Percentiles rank a stretch among this genome's conserved stretches.
Conservation (phyloP, 2,888 invertebrate genomes). For the Nephrotoma flavescens region DNA sequence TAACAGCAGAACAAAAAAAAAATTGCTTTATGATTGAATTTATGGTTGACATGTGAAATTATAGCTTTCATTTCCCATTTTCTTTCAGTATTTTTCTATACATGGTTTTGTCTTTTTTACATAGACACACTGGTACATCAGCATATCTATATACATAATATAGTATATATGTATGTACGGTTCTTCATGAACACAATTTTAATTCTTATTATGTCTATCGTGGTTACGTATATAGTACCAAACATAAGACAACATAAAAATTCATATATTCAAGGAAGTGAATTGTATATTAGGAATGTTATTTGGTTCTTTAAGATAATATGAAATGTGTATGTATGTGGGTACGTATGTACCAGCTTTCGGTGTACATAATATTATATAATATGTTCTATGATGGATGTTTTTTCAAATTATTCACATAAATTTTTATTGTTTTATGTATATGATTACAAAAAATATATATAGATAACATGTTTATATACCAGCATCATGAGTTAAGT, state of each 20-base stretch:
- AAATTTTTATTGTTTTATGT: background rate
- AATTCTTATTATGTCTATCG: background rate
- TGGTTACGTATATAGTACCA: background rate
- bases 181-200: background rate
- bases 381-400: background rate
- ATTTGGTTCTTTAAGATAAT: background rate
- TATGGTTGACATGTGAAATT: slow-evolving; percentile 3
- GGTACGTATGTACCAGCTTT: background rate
- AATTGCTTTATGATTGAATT: slow-evolving; percentile 3
- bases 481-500: background rate
- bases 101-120: background rate
- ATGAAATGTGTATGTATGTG: background rate
- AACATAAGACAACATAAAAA: background rate
- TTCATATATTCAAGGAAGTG: background rate
- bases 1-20: background rate
- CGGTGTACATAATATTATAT: background rate
- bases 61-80: background rate
- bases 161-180: background rate
- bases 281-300: background rate
- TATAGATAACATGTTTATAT: background rate
- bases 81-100: background rate
- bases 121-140: background rate
- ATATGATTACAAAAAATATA: background rate
- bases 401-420: background rate
- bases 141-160: background rate